Conservation (phyloP, 2,888 invertebrate genomes). For the Boloria euphrosyne region DNA sequence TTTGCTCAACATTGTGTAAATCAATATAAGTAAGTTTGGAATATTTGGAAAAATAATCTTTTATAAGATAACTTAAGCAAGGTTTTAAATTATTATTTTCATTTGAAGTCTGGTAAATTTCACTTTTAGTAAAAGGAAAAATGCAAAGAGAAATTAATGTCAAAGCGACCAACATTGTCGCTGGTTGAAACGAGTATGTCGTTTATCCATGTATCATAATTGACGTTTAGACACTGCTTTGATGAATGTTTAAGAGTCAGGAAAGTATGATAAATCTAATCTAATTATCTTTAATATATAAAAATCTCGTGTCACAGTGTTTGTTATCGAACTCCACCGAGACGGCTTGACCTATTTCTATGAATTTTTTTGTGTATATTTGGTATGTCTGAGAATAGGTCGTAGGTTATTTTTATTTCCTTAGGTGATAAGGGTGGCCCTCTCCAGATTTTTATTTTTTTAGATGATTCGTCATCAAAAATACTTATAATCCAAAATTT, state of each 20-base stretch:
- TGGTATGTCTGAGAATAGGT: too few relatives aligned
- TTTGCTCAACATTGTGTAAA: conserved; percentile 25
- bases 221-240: conserved; percentile 19
- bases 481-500: too few relatives aligned
- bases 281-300: too few relatives aligned
- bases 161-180: conserved; percentile 24
- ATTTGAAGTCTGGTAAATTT: neutral
- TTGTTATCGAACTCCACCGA: too few relatives aligned
- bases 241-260: conserved; percentile 8
- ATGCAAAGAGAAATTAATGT: neutral
- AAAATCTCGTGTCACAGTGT: too few relatives aligned
- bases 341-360: too few relatives aligned
- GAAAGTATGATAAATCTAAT: too few relatives aligned
- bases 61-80: conserved; percentile 32
- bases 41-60: conserved; percentile 24
- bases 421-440: too few relatives aligned
- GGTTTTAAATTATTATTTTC: conserved; percentile 9
- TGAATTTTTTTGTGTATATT: too few relatives aligned
- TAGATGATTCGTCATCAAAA: too few relatives aligned
- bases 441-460: too few relatives aligned
- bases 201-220: conserved; percentile 11
- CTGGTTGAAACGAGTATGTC: neutral
- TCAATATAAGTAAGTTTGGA: conserved; percentile 37
- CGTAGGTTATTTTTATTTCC: too few relatives aligned
- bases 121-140: conserved; percentile 3